phyloP scores from a whole-genome alignment of 2,797 vertebrate species.

The Erethizon dorsatum region DNA sequence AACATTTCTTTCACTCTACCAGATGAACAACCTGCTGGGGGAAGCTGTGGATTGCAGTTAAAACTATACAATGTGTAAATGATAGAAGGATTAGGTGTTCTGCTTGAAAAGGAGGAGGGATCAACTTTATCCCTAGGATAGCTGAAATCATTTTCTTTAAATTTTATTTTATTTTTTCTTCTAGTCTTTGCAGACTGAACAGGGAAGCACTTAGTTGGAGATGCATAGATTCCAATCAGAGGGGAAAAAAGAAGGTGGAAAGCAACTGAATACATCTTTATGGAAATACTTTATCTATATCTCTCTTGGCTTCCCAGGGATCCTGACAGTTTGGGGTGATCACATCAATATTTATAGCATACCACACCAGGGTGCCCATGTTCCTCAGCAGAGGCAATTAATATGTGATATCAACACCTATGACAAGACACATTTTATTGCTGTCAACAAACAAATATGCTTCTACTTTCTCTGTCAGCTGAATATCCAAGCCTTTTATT shows the following conservation, averaged over 20 bases:
- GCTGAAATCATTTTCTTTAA: neutral
- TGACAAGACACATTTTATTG: constrained; percentile 88
- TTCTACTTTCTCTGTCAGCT: constrained; percentile 77
- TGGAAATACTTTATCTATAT: constrained; percentile 73
- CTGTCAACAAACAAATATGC: constrained; percentile 87
- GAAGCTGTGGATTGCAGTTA: neutral
- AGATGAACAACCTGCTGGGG: neutral
- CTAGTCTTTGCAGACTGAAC: neutral
- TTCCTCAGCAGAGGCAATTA: constrained; percentile 81
- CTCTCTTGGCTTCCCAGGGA: neutral
- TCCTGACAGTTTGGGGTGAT: constrained; percentile 67
- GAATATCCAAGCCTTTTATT: constrained; percentile 68
- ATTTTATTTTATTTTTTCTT: neutral
- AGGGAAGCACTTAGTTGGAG: constrained; percentile 55
- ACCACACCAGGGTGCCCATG: constrained; percentile 50
- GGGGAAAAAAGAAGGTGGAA: neutral
- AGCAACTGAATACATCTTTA: constrained; percentile 41
- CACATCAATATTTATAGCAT: constrained; percentile 85
- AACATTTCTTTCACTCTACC: constrained; percentile 18
- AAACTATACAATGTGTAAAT: neutral
- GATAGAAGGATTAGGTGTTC: neutral
- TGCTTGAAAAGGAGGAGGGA: neutral
- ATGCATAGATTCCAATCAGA: constrained; percentile 41
- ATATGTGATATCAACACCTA: constrained; percentile 83
- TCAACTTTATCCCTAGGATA: neutral